Base-by-base conservation (phyloP, 2,888 invertebrate species). In the Acleris sparsana region DNA sequence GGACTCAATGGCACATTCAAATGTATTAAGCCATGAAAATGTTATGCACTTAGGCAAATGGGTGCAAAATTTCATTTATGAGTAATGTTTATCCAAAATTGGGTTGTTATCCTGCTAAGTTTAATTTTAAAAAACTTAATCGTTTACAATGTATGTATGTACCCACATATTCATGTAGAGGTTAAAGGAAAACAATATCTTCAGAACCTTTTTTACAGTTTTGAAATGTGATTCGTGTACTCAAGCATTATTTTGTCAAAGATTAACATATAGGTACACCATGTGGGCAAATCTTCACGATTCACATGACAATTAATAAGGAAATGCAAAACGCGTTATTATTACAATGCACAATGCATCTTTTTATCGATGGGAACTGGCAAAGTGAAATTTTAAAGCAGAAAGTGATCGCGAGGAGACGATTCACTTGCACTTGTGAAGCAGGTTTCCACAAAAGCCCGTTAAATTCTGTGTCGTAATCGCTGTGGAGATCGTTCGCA, bases 21-120 rank as follows among this genome's bases (percentile, higher is more conserved):
- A 86, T 76, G 89, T 90, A 92, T 84, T 85, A 86, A 86, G 85
- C 85, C 92, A 92, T 92, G 88, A 92, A 91, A 92, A 92, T 91
- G 88, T 88, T 89, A 88, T 87, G 86, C 82, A 87, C 89, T 90
- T 88, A 89, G 85, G 77, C 76, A 85, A 90, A 89, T 89, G 85
- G 85, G 78, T 80, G 84, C 81, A 70, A 88, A 87, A 84, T 84
- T 82, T 74, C 71, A 75, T 74, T 67, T 67, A 63, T 69, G 67
- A 63, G 66, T 33, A 43, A 49, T 51, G 53, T 64, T 64, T 65
- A 51, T 55, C 51, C 20, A 52, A 48, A 62, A 65, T 49, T 65
- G 51, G 44, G n/a, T 44, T n/a, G n/a, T 13, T 11, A 11, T 39
- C 39, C 3, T 39, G 5, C 3, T 39, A 39, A 39, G 9, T 39